Evolutionary conservation across 1,140 invertebrate species (phyloP), one percentile per base, ranked within the genome.

Genomic region (Drosophila pectinifera): DNA sequence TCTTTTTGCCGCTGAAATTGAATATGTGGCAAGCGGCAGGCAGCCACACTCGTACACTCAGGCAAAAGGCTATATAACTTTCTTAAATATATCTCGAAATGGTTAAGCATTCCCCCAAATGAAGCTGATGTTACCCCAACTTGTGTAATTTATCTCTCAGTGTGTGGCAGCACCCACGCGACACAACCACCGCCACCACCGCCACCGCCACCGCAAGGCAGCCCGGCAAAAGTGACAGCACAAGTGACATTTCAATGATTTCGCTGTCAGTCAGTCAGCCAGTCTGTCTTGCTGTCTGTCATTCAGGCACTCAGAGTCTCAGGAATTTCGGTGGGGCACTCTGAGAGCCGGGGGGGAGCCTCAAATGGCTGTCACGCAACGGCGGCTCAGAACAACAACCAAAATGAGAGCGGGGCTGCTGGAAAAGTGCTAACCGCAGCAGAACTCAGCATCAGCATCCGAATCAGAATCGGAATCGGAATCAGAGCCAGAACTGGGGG

Each of bases 221-320:
- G 38, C 58, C 57, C 41, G 11, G 49, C 49, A 70, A 54, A 78
- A 78, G 74, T 78, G 75, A 78, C 75, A 78, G 75, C 74, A 63
- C 74, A 78, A 78, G 76, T 78, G 74, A 78, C 76, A 78, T 78
- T 78, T 78, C 74, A 78, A 78, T 78, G 75, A 78, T 78, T 78
- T 78, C 53, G 74, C 74, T 78, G 76, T 78, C 75, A 77, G 62
- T 69, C 74, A 76, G 74, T 68, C 74, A 77, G 62, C 31, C 61
- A 58, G 56, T 43, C 43, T 26, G 46, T 70, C 65, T 6, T 20
- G 28, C 68, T 36, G 38, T 48, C 69, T 54, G 70, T 55, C 70
- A 51, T 63, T 55, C 48, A 31, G 61, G 61, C 64, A 68, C 64
- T 68, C 64, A 68, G 61, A 42, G 64, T 48, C 64, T 65, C 59